These are phyloP conservation scores for Nothobranchius furzeri DNA, from an alignment of 2,113 vertebrate genomes.

Conservation along the genomic window DNA sequence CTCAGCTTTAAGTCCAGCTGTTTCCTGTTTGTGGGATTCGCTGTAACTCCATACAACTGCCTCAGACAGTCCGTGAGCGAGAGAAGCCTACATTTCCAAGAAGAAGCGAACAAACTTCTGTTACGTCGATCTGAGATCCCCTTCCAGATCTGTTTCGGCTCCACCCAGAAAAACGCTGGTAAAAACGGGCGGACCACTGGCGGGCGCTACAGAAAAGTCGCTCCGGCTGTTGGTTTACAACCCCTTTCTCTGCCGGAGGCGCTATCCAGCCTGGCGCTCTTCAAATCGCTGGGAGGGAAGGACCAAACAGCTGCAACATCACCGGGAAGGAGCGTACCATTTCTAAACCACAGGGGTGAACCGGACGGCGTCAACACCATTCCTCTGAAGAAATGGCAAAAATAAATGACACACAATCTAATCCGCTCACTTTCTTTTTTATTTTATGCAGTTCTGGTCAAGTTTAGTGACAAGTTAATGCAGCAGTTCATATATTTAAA, in stretches of 20 bases:
- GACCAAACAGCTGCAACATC: conserved; percentile 24
- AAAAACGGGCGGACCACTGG: background rate
- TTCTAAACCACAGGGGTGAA: conserved; percentile 34
- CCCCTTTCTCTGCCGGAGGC: conserved; percentile 7
- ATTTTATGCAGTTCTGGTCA: no score
- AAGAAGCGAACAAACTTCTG: conserved; percentile 42
- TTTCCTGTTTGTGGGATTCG: no score
- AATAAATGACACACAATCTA: no score
- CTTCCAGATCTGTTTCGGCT: background rate
- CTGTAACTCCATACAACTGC: conserved; percentile 44
- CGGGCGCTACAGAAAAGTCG: background rate
- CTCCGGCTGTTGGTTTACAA: background rate
- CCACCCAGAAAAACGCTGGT: background rate
- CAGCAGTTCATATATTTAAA: no score
- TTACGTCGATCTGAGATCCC: background rate
- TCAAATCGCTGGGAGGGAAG: conserved; percentile 11
- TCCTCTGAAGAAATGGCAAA: no score
- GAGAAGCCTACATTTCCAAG: conserved; percentile 48
- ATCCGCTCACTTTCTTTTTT: no score
- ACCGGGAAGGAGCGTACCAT: conserved; percentile 63
- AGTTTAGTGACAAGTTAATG: no score
- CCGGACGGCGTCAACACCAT: no score
- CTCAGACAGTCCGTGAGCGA: conserved; percentile 43
- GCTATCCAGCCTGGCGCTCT: conserved; percentile 13
- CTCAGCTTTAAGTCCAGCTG: conserved; percentile 33